These are phyloP conservation scores for Okamejei kenojei DNA, from an alignment of 2,797 vertebrate genomes.

Conservation along the genomic window DNA sequence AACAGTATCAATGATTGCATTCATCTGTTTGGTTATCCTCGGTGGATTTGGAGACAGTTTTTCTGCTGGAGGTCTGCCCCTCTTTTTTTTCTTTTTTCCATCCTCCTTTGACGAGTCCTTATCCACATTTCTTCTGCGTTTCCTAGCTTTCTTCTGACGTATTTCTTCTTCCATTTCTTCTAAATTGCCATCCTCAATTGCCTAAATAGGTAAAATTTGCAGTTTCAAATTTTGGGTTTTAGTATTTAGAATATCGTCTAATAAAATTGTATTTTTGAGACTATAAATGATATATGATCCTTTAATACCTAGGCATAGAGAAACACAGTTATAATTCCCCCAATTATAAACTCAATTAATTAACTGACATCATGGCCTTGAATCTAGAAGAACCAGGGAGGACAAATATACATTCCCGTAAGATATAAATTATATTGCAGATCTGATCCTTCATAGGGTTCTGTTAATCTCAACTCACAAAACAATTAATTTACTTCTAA, in stretches of 20 bases:
- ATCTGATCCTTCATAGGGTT: not conserved
- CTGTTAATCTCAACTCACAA: not conserved
- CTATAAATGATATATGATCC: not conserved
- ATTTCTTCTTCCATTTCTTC: conserved; percentile 98
- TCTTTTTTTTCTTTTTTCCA: conserved; percentile 85
- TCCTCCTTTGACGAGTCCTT: conserved; percentile 81
- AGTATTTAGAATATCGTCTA: not conserved
- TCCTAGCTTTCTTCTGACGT: conserved; percentile 82
- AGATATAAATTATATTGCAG: not conserved
- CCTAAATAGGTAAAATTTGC: conserved; percentile 55
- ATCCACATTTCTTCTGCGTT: conserved; percentile 82
- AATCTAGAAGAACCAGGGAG: not conserved
- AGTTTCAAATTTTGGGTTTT: not conserved
- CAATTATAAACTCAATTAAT: not conserved
- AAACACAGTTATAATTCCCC: not conserved
- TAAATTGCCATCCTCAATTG: conserved; percentile 93
- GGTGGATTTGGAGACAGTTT: conserved; percentile 89
- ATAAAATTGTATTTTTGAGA: not conserved
- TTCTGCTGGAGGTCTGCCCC: conserved; percentile 88
- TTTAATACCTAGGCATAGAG: not conserved
- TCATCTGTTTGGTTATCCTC: conserved; percentile 94
- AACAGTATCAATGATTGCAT: conserved; percentile 87
- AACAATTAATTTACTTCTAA: not conserved
- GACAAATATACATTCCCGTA: not conserved
- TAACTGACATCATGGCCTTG: not conserved